A percentile compares a stretch with the other conserved stretches of the same genome.
These are phyloP conservation scores for Solenodon paradoxus DNA, from an alignment of 2,113 vertebrate genomes.

Conservation along the genomic window DNA sequence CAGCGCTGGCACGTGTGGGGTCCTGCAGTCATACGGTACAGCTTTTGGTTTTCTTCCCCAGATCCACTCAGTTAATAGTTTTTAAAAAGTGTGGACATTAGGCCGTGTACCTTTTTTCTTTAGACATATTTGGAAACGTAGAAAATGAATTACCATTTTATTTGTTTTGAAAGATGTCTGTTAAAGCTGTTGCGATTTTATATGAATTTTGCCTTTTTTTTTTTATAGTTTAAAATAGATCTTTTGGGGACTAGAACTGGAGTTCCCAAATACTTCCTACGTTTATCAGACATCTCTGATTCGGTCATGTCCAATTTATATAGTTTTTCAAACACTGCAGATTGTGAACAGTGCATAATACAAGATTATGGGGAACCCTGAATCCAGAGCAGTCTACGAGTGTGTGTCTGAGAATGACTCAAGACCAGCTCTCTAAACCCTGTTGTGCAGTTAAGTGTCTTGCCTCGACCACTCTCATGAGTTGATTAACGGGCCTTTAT, in stretches of 20 bases:
- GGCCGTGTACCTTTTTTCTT: slow-evolving; percentile 80
- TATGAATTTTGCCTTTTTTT: slow-evolving; percentile 84
- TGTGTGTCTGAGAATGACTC: too few relatives aligned
- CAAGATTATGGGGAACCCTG: too few relatives aligned
- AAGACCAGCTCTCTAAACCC: slow-evolving; percentile 76
- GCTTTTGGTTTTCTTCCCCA: slow-evolving; percentile 76
- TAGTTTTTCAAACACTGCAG: slow-evolving; percentile 83
- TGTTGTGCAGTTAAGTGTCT: slow-evolving; percentile 72
- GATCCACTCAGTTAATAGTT: slow-evolving; percentile 80
- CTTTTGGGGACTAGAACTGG: slow-evolving; percentile 62
- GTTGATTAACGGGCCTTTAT: slow-evolving; percentile 79
- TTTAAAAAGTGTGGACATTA: slow-evolving; percentile 80
- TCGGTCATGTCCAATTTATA: slow-evolving; percentile 82
- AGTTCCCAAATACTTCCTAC: slow-evolving; percentile 77
- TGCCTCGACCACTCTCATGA: slow-evolving; percentile 70
- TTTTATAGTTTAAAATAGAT: slow-evolving; percentile 84
- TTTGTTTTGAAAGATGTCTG: slow-evolving; percentile 77
- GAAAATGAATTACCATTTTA: slow-evolving; percentile 77
- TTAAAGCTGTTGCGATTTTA: slow-evolving; percentile 85
- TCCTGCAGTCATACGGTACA: slow-evolving; percentile 89
- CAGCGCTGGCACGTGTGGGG: slow-evolving; percentile 84
- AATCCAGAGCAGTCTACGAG: too few relatives aligned
- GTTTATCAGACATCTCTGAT: slow-evolving; percentile 75
- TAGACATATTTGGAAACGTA: slow-evolving; percentile 79
- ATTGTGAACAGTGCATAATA: slow-evolving; percentile 81